These are phyloP conservation scores for Cryptocephalus primarius DNA, from an alignment of 2,888 invertebrate genomes.

Conservation along the genomic window DNA sequence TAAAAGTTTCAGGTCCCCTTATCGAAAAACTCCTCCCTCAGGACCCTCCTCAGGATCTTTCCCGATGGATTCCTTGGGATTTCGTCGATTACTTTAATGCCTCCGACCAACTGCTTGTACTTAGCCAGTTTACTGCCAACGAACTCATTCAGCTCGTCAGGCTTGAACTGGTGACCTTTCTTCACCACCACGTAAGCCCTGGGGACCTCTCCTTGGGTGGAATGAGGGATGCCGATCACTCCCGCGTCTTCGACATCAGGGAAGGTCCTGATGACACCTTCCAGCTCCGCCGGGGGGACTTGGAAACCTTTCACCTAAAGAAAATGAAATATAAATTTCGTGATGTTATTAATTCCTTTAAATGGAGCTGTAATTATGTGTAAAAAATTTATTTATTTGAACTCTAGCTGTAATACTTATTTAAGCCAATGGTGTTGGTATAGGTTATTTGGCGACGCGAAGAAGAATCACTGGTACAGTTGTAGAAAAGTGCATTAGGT, in stretches of 20 bases:
- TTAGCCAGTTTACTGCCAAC: slow-evolving; percentile 58
- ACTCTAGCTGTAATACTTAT: too few relatives aligned
- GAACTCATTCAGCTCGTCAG: slow-evolving; percentile 49
- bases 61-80: slow-evolving; percentile 50
- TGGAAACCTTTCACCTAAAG: slow-evolving; percentile 37
- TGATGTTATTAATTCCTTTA: too few relatives aligned
- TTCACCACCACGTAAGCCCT: slow-evolving; percentile 60
- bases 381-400: too few relatives aligned
- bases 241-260: slow-evolving; percentile 70
- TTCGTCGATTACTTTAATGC: slow-evolving; percentile 41
- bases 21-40: slow-evolving; percentile 18
- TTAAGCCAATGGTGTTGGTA: too few relatives aligned
- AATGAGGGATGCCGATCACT: slow-evolving; percentile 67
- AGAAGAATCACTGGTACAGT: too few relatives aligned
- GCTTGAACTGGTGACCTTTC: slow-evolving; percentile 27
- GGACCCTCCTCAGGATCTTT: slow-evolving; percentile 45
- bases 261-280: slow-evolving; percentile 59
- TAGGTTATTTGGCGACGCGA: too few relatives aligned
- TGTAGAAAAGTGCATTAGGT: too few relatives aligned
- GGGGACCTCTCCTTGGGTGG: slow-evolving; percentile 60
- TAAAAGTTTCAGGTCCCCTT: not conserved
- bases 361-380: too few relatives aligned
- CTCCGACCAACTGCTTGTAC: slow-evolving; percentile 56
- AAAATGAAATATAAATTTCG: too few relatives aligned
- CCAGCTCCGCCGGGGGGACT: slow-evolving; percentile 85